phyloP scores from a whole-genome alignment of 2,797 vertebrate species.

The Silurus lanzhouensis region DNA sequence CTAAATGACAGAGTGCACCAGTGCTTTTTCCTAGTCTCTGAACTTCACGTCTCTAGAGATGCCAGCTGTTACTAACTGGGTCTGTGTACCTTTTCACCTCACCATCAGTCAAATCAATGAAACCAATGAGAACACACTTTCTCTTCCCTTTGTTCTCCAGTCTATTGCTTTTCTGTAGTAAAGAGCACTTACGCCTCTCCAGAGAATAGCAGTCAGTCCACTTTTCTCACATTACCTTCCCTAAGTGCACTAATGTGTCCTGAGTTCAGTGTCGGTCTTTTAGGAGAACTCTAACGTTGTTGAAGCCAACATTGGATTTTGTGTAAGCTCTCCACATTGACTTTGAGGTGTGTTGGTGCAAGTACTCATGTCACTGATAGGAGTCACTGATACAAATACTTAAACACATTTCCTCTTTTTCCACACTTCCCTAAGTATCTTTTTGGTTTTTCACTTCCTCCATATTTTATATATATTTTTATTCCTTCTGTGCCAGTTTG shows the following conservation, averaged over 20 bases:
- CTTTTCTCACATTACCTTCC: constrained; percentile 44
- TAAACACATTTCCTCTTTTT: not conserved
- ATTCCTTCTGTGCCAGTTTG: not conserved
- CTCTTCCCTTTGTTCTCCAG: not conserved
- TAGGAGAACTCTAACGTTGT: constrained; percentile 2
- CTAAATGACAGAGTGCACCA: not conserved
- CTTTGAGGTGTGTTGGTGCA: not conserved
- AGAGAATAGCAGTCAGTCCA: constrained; percentile 40
- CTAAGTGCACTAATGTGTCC: constrained; percentile 39
- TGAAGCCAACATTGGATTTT: not conserved
- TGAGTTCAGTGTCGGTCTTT: constrained; percentile 9
- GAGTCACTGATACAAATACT: not conserved
- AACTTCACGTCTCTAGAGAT: constrained; percentile 20
- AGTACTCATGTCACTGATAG: not conserved
- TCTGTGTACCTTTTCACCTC: constrained; percentile 28
- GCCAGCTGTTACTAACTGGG: constrained; percentile 26
- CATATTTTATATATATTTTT: constrained; percentile 8
- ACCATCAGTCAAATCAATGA: constrained; percentile 62
- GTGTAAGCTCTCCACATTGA: not conserved
- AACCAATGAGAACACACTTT: constrained; percentile 17
- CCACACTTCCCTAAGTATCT: not conserved
- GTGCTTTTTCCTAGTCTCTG: constrained; percentile 31
- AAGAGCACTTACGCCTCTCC: constrained; percentile 46
- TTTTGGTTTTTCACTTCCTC: constrained; percentile 10
- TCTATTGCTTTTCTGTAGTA: constrained; percentile 3